Conservation (phyloP, 2,888 invertebrate genomes). For the Pseudococcus viburni region DNA sequence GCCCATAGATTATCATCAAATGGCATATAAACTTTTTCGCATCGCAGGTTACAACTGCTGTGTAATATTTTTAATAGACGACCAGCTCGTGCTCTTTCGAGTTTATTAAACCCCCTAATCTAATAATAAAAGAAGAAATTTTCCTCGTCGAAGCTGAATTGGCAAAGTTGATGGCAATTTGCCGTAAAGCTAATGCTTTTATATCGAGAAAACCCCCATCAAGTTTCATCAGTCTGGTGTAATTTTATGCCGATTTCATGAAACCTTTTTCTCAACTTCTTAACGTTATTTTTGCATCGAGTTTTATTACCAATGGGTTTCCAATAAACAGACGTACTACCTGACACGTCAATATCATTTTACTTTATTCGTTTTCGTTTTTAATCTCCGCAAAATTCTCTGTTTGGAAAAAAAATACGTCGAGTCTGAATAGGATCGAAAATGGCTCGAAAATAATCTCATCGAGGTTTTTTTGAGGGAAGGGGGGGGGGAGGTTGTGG, state of each 20-base stretch:
- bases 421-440: neutral
- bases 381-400: neutral
- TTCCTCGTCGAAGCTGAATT: neutral
- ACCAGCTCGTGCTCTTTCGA: neutral
- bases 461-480: too few species aligned
- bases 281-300: neutral
- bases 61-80: neutral
- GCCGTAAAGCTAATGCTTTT: slow-evolving; percentile 6
- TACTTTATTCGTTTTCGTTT: neutral
- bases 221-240: slow-evolving; percentile 7
- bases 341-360: neutral
- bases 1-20: neutral
- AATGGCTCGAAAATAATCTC: neutral
- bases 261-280: neutral
- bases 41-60: neutral
- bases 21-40: neutral
- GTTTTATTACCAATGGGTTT: neutral
- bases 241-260: neutral
- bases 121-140: neutral
- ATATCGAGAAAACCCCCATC: neutral
- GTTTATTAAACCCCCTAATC: slow-evolving; percentile 15
- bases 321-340: neutral
- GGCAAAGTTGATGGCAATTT: neutral
- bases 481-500: too few species aligned
- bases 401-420: neutral